A percentile compares a stretch with the other conserved stretches of the same genome.
phyloP scores from a whole-genome alignment of 2,113 vertebrate genomes.

The Erythrolamprus reginae region DNA sequence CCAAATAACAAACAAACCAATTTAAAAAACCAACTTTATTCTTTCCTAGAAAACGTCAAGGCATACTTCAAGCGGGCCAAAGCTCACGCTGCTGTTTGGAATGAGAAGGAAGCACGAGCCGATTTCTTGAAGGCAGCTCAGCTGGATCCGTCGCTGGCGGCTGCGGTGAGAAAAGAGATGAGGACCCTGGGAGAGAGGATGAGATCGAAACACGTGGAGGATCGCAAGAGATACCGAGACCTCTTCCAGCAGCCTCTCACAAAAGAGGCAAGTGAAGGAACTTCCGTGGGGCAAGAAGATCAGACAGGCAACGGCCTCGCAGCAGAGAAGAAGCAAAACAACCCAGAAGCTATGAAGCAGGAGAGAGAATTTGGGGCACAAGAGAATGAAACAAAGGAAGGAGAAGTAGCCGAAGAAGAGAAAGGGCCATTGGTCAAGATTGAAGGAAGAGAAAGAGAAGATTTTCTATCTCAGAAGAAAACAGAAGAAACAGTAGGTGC shows the following conservation, averaged over 20 bases:
- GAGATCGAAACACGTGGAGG: conserved; percentile 81
- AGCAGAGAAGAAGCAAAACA: neutral
- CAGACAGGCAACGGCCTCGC: too few relatives aligned
- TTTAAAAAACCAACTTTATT: too few relatives aligned
- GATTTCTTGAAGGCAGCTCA: conserved; percentile 74
- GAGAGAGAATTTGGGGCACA: neutral
- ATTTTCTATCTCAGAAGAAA: neutral
- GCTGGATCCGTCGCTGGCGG: conserved; percentile 68
- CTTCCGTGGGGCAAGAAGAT: neutral
- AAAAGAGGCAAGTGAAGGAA: neutral
- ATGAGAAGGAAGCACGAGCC: conserved; percentile 71
- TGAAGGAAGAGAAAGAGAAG: neutral
- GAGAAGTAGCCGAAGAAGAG: accelerated
- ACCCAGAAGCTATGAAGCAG: neutral
- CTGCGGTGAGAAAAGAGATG: conserved; percentile 69
- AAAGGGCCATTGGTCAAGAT: neutral
- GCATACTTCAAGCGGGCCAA: conserved; percentile 84
- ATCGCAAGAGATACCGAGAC: conserved; percentile 77
- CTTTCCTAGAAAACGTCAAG: conserved; percentile 75
- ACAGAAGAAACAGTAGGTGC: neutral
- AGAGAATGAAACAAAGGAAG: neutral
- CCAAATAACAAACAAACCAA: too few relatives aligned
- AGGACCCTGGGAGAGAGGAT: conserved; percentile 73
- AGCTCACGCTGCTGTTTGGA: conserved; percentile 80
- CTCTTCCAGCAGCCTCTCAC: conserved; percentile 50